These are phyloP conservation scores for Haplochromis vanheusdeni DNA, from an alignment of 2,113 vertebrate genomes.

Conservation along the genomic window DNA sequence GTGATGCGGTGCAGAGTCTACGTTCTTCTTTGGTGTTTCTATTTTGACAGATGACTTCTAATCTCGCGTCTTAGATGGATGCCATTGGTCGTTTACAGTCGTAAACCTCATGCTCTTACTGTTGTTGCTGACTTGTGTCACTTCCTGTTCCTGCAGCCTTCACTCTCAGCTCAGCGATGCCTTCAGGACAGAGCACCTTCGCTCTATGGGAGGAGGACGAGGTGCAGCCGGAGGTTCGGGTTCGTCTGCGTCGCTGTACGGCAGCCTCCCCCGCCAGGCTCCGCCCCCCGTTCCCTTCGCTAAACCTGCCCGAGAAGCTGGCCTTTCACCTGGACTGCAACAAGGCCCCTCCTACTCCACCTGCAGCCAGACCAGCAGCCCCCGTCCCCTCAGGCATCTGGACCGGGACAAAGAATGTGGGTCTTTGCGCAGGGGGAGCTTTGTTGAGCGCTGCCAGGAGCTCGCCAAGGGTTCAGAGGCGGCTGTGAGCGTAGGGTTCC, in stretches of 20 bases:
- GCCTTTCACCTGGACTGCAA: neutral
- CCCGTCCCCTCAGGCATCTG: neutral
- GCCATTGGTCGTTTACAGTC: accelerated
- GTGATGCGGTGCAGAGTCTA: neutral
- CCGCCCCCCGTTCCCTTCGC: slow-evolving; percentile 16
- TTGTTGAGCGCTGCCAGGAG: slow-evolving; percentile 84
- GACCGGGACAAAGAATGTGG: slow-evolving; percentile 28
- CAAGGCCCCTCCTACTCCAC: neutral
- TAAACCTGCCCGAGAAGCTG: slow-evolving; percentile 19
- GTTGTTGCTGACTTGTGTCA: neutral
- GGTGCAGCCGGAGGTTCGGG: neutral
- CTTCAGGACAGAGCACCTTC: slow-evolving; percentile 27
- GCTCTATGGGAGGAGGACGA: neutral
- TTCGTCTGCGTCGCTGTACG: slow-evolving; percentile 7
- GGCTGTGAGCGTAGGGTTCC: neutral
- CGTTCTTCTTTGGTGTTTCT: neutral
- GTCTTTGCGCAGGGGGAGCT: slow-evolving; percentile 69
- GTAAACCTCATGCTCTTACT: neutral
- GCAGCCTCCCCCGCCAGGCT: slow-evolving; percentile 62
- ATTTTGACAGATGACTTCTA: neutral
- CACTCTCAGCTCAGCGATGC: slow-evolving; percentile 63
- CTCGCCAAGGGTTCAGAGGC: slow-evolving; percentile 71
- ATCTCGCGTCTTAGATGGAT: accelerated
- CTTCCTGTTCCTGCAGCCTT: slow-evolving; percentile 53
- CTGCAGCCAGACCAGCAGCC: neutral